Percentiles rank a stretch among this genome's conserved stretches.
phyloP scores from a whole-genome alignment of 1,140 invertebrate genomes.

The Dreissena polymorpha region DNA sequence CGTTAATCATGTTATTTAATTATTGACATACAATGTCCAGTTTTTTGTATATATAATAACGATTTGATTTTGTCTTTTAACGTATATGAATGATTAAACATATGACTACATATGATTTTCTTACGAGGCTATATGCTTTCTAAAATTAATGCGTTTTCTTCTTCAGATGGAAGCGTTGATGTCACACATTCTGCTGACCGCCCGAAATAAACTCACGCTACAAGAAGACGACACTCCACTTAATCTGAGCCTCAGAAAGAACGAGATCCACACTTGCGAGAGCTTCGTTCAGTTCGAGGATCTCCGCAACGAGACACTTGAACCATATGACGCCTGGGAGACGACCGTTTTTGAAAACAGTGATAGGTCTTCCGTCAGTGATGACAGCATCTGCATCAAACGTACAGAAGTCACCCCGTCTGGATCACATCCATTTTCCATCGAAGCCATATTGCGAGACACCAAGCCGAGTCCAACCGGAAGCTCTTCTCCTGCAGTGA shows the following conservation, averaged over 20 bases:
- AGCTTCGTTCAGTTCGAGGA: slow-evolving; percentile 19
- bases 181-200: slow-evolving; percentile 34
- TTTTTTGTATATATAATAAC: too few species aligned
- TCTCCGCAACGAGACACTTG: slow-evolving; percentile 6
- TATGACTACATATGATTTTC: too few species aligned
- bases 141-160: too few species aligned
- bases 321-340: background rate
- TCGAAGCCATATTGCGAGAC: slow-evolving; percentile 13
- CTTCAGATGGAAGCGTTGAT: slow-evolving; percentile 34
- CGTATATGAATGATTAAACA: too few species aligned
- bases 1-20: too few species aligned
- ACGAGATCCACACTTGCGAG: slow-evolving; percentile 15
- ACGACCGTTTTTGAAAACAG: too few species aligned
- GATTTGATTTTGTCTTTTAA: too few species aligned
- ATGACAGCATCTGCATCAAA: slow-evolving; percentile 30
- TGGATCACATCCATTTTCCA: slow-evolving; percentile 38
- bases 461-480: background rate
- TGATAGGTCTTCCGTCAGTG: too few species aligned
- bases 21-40: too few species aligned
- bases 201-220: background rate
- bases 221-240: background rate
- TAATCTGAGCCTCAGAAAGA: slow-evolving; percentile 9
- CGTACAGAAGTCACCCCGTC: background rate
- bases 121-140: too few species aligned
- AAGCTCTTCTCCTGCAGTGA: slow-evolving; percentile 8